Percentiles rank a stretch among this genome's conserved stretches.
These are phyloP conservation scores for Phyllopteryx taeniolatus DNA, from an alignment of 2,113 vertebrate species.

Conservation along the genomic window DNA sequence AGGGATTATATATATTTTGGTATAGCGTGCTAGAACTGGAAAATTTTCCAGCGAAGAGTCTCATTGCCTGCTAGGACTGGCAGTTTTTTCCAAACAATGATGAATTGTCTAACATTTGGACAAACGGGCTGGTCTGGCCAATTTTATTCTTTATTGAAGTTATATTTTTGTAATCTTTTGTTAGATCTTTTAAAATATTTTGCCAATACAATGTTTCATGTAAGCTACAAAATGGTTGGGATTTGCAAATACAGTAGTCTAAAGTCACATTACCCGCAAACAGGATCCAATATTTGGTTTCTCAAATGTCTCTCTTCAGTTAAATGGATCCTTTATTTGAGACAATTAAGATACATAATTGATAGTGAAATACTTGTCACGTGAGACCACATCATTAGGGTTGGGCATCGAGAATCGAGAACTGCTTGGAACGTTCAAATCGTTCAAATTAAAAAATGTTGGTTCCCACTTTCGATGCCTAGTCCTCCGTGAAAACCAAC, in stretches of 20 bases:
- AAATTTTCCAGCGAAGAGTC: background rate
- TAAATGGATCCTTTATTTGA: background rate
- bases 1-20: background rate
- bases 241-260: too few relatives aligned
- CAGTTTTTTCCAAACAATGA: too few relatives aligned
- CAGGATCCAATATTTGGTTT: background rate
- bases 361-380: background rate
- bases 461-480: too few relatives aligned
- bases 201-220: background rate
- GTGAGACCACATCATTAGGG: background rate
- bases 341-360: background rate
- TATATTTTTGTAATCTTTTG: background rate
- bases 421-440: too few relatives aligned
- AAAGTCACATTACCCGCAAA: background rate
- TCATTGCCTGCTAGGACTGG: too few relatives aligned
- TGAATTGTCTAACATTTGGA: too few relatives aligned
- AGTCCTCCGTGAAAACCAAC: too few relatives aligned
- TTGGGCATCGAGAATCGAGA: too few relatives aligned
- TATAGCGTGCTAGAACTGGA: background rate
- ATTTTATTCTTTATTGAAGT: too few relatives aligned
- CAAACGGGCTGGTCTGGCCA: too few relatives aligned
- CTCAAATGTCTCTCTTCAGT: background rate
- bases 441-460: too few relatives aligned
- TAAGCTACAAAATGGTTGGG: background rate
- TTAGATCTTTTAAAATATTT: background rate